These are phyloP conservation scores for Pardalotus punctatus DNA, from an alignment of 2,113 vertebrate species.

Conservation along the genomic window DNA sequence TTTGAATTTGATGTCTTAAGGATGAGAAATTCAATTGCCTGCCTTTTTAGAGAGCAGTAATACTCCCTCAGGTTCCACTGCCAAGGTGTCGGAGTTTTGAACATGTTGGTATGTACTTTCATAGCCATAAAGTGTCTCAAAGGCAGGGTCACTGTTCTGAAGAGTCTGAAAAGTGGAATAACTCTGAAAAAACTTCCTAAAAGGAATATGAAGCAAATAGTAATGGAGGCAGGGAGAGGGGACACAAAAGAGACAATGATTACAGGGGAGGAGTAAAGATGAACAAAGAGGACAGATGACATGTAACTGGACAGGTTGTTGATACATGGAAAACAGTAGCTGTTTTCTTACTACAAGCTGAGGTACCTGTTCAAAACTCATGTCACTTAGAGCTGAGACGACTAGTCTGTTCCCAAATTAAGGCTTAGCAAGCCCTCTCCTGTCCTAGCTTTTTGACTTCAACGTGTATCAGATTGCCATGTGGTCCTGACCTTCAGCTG, in stretches of 20 bases:
- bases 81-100: background rate
- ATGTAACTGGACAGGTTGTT: background rate
- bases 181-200: background rate
- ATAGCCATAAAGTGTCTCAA: background rate
- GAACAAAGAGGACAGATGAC: background rate
- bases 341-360: background rate
- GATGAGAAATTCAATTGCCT: background rate
- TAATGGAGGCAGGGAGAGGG: background rate
- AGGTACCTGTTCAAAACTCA: background rate
- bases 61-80: background rate
- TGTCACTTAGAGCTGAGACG: background rate
- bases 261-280: background rate
- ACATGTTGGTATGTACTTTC: background rate
- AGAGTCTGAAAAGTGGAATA: background rate
- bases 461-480: no score
- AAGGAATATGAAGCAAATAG: background rate
- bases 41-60: background rate
- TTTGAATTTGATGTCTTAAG: background rate
- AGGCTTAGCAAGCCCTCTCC: background rate
- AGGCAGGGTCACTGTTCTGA: background rate
- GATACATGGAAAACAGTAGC: background rate
- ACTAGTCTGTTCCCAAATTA: background rate
- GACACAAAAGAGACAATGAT: background rate
- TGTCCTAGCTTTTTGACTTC: background rate
- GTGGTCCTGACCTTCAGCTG: background rate